Conservation (phyloP, 1,140 invertebrate genomes). For the Pantala flavescens region DNA sequence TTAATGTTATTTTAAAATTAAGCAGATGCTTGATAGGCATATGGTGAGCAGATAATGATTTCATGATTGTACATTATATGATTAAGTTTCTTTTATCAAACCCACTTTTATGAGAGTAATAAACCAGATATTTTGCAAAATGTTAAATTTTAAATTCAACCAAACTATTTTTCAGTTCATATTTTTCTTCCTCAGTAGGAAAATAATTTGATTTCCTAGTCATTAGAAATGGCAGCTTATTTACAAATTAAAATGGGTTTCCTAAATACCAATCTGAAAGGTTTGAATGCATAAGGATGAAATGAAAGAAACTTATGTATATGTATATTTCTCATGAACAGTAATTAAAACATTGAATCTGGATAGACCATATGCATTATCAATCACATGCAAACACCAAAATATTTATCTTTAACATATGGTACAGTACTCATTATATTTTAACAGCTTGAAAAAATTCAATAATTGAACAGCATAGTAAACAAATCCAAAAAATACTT, state of each 20-base stretch:
- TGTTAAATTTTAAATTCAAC: too few species aligned
- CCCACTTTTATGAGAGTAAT: neutral
- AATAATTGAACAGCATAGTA: neutral
- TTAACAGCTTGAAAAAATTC: neutral
- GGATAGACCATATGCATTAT: neutral
- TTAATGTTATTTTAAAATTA: conserved; percentile 4
- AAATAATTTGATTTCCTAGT: too few species aligned
- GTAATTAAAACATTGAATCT: neutral
- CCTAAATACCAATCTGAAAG: too few species aligned
- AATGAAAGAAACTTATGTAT: too few species aligned
- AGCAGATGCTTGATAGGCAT: conserved; percentile 8
- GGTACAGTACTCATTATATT: conserved; percentile 7
- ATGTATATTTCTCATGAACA: too few species aligned
- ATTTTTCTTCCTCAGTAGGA: too few species aligned
- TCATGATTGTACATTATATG: neutral
- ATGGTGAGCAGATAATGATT: conserved; percentile 9
- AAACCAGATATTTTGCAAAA: too few species aligned
- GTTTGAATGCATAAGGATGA: too few species aligned
- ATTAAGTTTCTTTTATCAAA: neutral
- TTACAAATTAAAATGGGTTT: too few species aligned
- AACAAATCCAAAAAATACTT: neutral
- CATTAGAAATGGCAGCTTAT: too few species aligned
- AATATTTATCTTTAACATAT: conserved; percentile 8
- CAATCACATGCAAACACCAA: conserved; percentile 7
- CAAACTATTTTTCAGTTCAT: too few species aligned